Base-by-base conservation (phyloP, 1,140 invertebrate genomes). In the Diorhabda elongata region DNA sequence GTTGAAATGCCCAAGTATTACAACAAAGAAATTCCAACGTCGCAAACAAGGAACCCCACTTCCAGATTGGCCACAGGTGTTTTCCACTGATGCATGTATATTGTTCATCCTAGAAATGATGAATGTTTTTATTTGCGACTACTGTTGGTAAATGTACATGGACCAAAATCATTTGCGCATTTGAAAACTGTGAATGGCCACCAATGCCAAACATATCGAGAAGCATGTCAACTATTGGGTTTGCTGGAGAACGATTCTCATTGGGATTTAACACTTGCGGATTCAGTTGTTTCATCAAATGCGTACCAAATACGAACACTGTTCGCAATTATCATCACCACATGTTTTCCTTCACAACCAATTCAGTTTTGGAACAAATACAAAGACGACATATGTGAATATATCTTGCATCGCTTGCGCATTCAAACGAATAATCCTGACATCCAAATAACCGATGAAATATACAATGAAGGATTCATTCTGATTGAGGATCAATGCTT, bases 61-160 rank as follows among this genome's bases (percentile, higher is more conserved):
- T 43, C 4, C 4, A 4, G 60, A n/a, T 6, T 43, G 42, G 11
- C 60, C 60, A 41, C 8, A 74, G 74, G 69, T 80, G 44, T 71
- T 42, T 79, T 74, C 75, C 56, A 75, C 77, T 58, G 75, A 80
- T 76, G 76, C 78, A 43, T 63, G 78, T 84, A 43, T 77, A 82
- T 11, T 11, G 11, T 11, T 11, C 11, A 11, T 78, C 79, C 81
- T 47, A 11, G 11, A 11, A 11, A 11, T 11, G 70, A 76, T 66
- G 79, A 84, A 74, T 84, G 82, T 69, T 85, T 76, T 69, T 82
- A 80, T 79, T 77, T 85, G 66, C 79, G 81, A 43, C 69, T 85
- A 65, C 69, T 85, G 45, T 47, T 47, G 8, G 8, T 47, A 5
- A 78, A 82, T 74, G 79, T 85, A 44, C 78, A 73, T 67, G 83